Evolutionary conservation across 1,140 invertebrate genomes (phyloP).

Genomic region (Apocrypta bakeri): DNA sequence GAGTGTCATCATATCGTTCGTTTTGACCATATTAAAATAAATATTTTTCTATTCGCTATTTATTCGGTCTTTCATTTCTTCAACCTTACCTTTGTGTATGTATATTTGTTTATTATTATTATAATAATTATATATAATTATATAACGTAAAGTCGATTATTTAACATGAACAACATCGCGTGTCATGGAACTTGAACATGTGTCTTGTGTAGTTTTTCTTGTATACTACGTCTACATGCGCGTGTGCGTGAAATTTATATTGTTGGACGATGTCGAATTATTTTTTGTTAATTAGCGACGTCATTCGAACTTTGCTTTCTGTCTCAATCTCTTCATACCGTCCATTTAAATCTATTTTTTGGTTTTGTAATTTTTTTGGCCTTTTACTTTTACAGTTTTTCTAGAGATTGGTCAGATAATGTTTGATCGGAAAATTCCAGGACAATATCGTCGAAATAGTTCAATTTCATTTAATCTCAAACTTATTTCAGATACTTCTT

Average conservation of each 20-base stretch:
- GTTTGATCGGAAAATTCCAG: too few relatives aligned
- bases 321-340: neutral
- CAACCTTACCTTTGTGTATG: conserved; percentile 55
- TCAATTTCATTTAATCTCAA: neutral
- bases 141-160: conserved; percentile 61
- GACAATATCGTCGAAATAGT: neutral
- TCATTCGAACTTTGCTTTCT: neutral
- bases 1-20: conserved; percentile 20
- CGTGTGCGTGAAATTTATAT: neutral
- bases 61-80: conserved; percentile 17
- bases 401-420: neutral
- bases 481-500: neutral
- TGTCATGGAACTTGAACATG: conserved; percentile 53
- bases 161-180: conserved; percentile 64
- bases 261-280: neutral
- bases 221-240: neutral
- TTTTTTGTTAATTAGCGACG: neutral
- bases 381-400: neutral
- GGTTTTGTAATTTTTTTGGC: neutral
- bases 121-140: too few relatives aligned
- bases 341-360: neutral
- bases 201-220: neutral
- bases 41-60: conserved; percentile 59
- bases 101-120: conserved; percentile 63
- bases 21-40: conserved; percentile 70